Evolutionary conservation across 2,797 vertebrate species (phyloP).

Genomic region (Chiroxiphia lanceolata): DNA sequence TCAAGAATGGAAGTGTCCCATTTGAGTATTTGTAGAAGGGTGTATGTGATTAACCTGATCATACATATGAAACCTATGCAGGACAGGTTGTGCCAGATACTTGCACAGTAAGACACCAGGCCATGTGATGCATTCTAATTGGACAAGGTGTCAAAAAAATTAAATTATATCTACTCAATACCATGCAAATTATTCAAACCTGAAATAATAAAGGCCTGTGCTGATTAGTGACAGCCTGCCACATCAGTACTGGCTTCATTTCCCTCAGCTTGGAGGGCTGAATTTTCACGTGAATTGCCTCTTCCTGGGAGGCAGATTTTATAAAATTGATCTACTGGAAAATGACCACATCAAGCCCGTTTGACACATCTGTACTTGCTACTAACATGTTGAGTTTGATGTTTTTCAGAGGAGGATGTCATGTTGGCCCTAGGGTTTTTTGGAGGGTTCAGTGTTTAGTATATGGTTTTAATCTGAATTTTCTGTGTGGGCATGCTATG

Average conservation of each 20-base stretch:
- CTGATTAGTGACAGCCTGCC: not conserved
- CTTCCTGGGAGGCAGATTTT: not conserved
- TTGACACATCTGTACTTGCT: not conserved
- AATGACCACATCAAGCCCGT: not conserved
- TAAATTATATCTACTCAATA: not conserved
- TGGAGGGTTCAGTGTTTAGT: not conserved
- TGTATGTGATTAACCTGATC: not conserved
- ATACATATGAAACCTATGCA: not conserved
- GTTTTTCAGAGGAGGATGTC: not conserved
- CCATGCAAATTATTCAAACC: not conserved
- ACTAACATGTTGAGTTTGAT: not conserved
- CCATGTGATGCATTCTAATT: not conserved
- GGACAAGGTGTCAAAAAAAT: not conserved
- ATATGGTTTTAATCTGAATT: not conserved
- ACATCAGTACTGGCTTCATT: not conserved
- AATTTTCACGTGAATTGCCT: not conserved
- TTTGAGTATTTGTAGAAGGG: not conserved
- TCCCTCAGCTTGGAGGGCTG: not conserved
- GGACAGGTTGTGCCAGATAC: not conserved
- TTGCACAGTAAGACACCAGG: not conserved
- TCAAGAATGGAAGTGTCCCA: conserved; percentile 36
- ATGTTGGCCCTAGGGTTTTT: not conserved
- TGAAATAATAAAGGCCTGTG: not conserved
- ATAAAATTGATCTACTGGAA: not conserved
- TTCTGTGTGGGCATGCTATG: not conserved